Evolutionary conservation across 2,797 vertebrate genomes (phyloP), one percentile per base, ranked within the genome.

Genomic region (Nyctibius grandis): DNA sequence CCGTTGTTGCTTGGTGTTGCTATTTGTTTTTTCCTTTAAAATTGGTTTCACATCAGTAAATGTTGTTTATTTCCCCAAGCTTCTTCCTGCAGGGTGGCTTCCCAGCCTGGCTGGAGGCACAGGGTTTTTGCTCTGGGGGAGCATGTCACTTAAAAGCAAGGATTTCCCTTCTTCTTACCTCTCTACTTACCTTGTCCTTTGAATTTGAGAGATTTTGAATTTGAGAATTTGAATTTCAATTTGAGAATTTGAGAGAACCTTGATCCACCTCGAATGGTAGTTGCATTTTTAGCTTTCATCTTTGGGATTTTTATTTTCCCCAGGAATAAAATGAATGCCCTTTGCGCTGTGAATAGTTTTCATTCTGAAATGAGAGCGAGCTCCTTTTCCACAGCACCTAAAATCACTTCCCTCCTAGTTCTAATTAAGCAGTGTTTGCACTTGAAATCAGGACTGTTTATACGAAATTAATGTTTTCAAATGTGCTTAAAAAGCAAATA

Each of bases 401-500:
- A 88, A 93, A 85, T 83, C 6, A 14, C 63, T 93, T 95, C 76
- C 79, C 85, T 53, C 34, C 60, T 65, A 76, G 76, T 87, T 96
- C 82, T 88, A 94, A 89, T 94, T 93, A 95, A 89, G 82, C 76
- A 72, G 42, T 94, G 89, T 95, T 97, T 96, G 89, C 93, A 85
- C 92, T 91, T 68, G 84, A 95, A 96, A 95, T 94, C 91, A 91
- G 91, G 79, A 89, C 95, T 91, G 87, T 96, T 96, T 68, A 94
- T 93, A 72, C 3, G 2, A 91, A 92, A 96, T 92, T 67, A 77
- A 88, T 94, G 94, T 89, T 94, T 96, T 94, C 87, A 91, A 53
- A 88, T 95, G 76, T 80, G 89, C 92, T 93, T 91, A 88, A 93
- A 96, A 95, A 92, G 88, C 90, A 94, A 97, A 95, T 88, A 92